Conservation (phyloP, 2,888 invertebrate species). For the Seira sanloemensis region DNA sequence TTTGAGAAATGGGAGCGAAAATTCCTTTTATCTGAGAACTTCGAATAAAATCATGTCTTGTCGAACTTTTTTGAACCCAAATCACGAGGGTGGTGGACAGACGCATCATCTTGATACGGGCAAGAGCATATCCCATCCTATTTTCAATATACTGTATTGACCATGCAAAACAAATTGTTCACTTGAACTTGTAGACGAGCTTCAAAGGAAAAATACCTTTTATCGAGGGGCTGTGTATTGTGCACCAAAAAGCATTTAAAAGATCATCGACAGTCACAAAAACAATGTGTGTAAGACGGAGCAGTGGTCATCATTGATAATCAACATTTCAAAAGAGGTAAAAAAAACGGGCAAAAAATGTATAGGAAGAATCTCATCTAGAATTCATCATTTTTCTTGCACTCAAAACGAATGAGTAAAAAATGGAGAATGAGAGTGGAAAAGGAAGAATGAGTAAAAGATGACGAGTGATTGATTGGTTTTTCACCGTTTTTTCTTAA, state of each 20-base stretch:
- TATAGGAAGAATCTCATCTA: slow-evolving; percentile 71
- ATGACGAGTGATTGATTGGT: slow-evolving; percentile 72
- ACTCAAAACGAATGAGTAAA: slow-evolving; percentile 55
- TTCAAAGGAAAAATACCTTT: slow-evolving; percentile 20
- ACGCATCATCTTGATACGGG: too few relatives aligned
- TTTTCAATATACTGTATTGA: neutral
- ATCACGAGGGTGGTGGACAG: slow-evolving; percentile 25
- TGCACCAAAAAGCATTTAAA: neutral
- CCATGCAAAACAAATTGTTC: slow-evolving; percentile 54
- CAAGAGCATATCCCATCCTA: neutral
- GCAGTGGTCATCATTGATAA: neutral
- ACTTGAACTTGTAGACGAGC: slow-evolving; percentile 20
- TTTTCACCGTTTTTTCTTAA: slow-evolving; percentile 53
- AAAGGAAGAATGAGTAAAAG: slow-evolving; percentile 30
- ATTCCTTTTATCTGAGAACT: slow-evolving; percentile 32
- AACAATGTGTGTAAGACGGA: neutral
- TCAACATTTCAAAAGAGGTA: neutral
- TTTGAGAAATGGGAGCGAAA: slow-evolving; percentile 17
- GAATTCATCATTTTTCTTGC: slow-evolving; percentile 68
- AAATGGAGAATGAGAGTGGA: slow-evolving; percentile 47
- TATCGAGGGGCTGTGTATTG: neutral
- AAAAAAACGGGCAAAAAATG: slow-evolving; percentile 42
- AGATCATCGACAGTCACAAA: neutral
- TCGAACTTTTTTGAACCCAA: too few relatives aligned
- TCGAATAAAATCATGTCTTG: slow-evolving; percentile 11